Percentiles rank a stretch among this genome's conserved stretches.
Conservation (phyloP, 2,797 vertebrate species). For the Pterois miles region DNA sequence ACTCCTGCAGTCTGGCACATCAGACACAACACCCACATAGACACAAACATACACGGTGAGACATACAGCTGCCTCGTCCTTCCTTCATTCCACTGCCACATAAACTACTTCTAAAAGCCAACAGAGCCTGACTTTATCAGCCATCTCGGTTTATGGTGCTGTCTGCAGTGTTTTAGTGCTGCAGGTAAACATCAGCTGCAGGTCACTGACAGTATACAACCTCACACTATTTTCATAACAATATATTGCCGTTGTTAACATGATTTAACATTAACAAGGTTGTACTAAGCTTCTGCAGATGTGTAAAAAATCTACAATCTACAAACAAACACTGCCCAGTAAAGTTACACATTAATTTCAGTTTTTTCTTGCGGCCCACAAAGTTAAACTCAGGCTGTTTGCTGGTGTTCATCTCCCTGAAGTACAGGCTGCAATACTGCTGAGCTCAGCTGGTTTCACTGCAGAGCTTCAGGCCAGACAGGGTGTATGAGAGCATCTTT, state of each 20-base stretch:
- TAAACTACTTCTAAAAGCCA: constrained; percentile 19
- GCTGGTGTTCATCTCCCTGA: neutral
- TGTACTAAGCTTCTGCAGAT: neutral
- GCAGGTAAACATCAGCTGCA: neutral
- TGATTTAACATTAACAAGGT: neutral
- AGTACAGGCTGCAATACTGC: constrained; percentile 20
- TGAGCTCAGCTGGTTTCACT: constrained; percentile 36
- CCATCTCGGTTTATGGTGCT: neutral
- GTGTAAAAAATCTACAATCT: neutral
- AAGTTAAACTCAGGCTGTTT: constrained; percentile 21
- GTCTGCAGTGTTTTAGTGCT: constrained; percentile 5
- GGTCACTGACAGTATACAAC: neutral
- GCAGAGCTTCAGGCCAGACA: constrained; percentile 26
- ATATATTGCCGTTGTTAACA: neutral
- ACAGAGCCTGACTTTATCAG: neutral
- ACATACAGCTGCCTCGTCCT: neutral
- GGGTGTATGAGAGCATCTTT: neutral
- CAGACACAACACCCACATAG: constrained; percentile 19
- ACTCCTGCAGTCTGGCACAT: constrained; percentile 53
- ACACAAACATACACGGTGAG: neutral
- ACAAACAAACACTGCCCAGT: neutral
- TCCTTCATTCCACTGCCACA: constrained; percentile 3
- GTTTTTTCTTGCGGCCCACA: neutral
- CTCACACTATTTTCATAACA: too few relatives aligned
- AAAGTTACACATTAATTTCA: constrained; percentile 13